A percentile compares a stretch with the other conserved stretches of the same genome.
Conservation (phyloP, 2,888 invertebrate genomes). For the Parasteatoda lunata region DNA sequence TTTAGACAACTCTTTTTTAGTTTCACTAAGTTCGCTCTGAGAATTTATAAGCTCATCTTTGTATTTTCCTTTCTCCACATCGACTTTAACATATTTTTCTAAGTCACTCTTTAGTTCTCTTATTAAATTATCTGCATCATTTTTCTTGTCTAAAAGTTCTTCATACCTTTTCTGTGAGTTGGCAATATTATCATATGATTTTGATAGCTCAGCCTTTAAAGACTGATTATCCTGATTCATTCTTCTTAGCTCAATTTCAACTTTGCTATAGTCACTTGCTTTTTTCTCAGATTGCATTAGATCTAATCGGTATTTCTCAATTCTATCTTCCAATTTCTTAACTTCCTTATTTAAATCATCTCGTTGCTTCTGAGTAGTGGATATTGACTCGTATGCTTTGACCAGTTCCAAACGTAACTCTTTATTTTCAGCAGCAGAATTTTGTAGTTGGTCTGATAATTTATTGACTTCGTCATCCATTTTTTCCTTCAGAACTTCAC, state of each 20-base stretch:
- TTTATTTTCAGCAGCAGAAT: constrained; percentile 48
- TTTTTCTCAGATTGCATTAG: constrained; percentile 36
- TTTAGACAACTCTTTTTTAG: constrained; percentile 37
- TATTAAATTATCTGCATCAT: constrained; percentile 28
- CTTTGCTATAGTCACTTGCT: constrained; percentile 40
- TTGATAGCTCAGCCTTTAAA: constrained; percentile 38
- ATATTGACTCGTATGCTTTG: constrained; percentile 58
- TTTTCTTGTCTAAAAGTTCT: constrained; percentile 40
- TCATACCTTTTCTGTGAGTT: constrained; percentile 42
- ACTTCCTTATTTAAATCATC: constrained; percentile 53
- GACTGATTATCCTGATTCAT: constrained; percentile 33
- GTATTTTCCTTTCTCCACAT: constrained; percentile 35
- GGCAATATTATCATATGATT: constrained; percentile 24
- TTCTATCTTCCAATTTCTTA: constrained; percentile 38
- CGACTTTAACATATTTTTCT: constrained; percentile 37
- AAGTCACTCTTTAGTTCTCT: constrained; percentile 47
- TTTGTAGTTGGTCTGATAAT: constrained; percentile 42
- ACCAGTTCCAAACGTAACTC: constrained; percentile 56
- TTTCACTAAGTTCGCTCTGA: constrained; percentile 40
- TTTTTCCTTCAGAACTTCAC: constrained; percentile 51
- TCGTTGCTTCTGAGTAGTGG: constrained; percentile 58
- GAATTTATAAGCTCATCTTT: constrained; percentile 39
- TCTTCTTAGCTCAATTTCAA: constrained; percentile 45
- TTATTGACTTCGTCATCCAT: constrained; percentile 51
- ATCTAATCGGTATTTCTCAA: constrained; percentile 40